Conservation (phyloP, 2,888 invertebrate species). For the Podotricha telesiphe region DNA sequence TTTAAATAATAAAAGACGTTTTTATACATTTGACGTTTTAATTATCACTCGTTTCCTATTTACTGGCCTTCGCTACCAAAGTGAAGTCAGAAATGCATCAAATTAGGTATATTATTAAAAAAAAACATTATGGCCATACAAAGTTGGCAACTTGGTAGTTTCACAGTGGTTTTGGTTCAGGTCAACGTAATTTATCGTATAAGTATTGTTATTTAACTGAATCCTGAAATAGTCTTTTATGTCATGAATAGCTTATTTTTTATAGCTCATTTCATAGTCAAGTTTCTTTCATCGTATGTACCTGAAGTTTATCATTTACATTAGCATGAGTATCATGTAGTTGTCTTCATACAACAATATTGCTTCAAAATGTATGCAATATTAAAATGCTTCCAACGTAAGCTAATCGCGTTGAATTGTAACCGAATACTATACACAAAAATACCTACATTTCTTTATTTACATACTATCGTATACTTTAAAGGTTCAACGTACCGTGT, state of each 20-base stretch:
- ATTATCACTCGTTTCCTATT: slow-evolving; percentile 43
- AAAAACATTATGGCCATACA: background rate
- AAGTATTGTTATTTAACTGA: slow-evolving; percentile 11
- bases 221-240: background rate
- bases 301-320: too few relatives aligned
- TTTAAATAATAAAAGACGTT: slow-evolving; percentile 38
- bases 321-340: slow-evolving; percentile 53
- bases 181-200: slow-evolving; percentile 14
- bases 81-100: background rate
- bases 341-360: slow-evolving; percentile 59
- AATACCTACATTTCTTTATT: slow-evolving; percentile 50
- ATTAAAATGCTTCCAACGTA: slow-evolving; percentile 61
- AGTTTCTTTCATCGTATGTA: too few relatives aligned
- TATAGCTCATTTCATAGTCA: too few relatives aligned
- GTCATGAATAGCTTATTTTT: slow-evolving; percentile 48
- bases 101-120: slow-evolving; percentile 16
- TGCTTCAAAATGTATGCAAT: slow-evolving; percentile 52
- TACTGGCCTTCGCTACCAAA: slow-evolving; percentile 31
- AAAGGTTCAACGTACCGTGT: slow-evolving; percentile 60
- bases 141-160: background rate
- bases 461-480: slow-evolving; percentile 45
- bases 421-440: slow-evolving; percentile 53
- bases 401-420: slow-evolving; percentile 56
- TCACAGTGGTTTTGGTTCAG: background rate
- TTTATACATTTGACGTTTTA: slow-evolving; percentile 41